Base-by-base conservation (phyloP, 1,140 invertebrate species). In the Melitaea cinxia region DNA sequence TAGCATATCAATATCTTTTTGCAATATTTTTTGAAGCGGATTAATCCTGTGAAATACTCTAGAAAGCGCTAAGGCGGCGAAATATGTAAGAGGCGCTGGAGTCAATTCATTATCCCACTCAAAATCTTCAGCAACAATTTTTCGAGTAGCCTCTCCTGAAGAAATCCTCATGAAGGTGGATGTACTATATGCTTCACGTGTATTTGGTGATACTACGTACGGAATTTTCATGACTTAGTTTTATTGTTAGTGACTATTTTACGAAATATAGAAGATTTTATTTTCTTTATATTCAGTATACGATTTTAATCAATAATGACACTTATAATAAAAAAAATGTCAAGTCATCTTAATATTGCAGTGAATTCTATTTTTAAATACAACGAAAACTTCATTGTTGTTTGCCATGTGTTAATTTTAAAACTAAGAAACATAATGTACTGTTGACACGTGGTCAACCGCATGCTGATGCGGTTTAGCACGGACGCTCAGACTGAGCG, bases 1-100 rank as follows among this genome's bases (percentile, higher is more conserved):
- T 4, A 91, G 72, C 57, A 84, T 82, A 66, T 91, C 79, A 7
- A 85, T 42, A 59, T 91, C 88, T 71, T 85, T 89, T 64, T 89
- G 83, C 21, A 91, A 70, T 49, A 90, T 82, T 59, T 33, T 72
- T 15, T 70, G 49, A 1, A 91, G 75, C 4, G 88, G 88, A 63
- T 90, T 88, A 12, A 91, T 75, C 63, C 75, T 75, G 49, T 89
- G 77, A 59, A 91, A 89, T 53, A 85, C 65, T 57, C 67, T 81
- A 0, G 88, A 85, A 0, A 91, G 71, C 9, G 68, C 42, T 5
- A 82, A 53, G 24, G 80, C 76, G 4, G 85, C 82, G 35, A 72
- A 79, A 61, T 81, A 88, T 10, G 80, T 80, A 3, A 91, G 80
- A 5, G 87, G 87, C 17, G 85, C 80, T 42, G 87, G 84, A 21